Base-by-base conservation (phyloP, 2,797 vertebrate species). In the Pseudocheirus occidentalis region DNA sequence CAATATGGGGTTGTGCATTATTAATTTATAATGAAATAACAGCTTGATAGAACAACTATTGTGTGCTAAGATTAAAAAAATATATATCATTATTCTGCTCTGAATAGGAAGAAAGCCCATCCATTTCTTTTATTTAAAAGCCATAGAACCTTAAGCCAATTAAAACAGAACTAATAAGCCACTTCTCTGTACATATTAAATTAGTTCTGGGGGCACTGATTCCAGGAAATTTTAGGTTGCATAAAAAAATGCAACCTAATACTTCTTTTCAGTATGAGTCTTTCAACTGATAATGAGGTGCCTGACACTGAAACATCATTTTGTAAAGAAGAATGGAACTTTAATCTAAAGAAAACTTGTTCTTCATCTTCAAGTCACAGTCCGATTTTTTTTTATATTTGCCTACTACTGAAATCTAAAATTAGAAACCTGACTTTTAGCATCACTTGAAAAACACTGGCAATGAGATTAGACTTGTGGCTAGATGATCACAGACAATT, bases 111-210 rank as follows among this genome's bases (percentile, higher is more conserved):
- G 94, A 95, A 98, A 98, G 66, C 58, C 91, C 53, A 66, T 95
- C 59, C 92, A 94, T 98, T 97, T 96, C 95, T 97, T 97, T 98
- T 98, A 98, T 97, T 98, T 97, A 96, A 97, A 97, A 96, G 96
- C 94, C 95, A 98, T 97, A 98, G 96, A 93, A 0, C 0, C n/a
- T 62, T 90, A 95, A 92, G 55, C 91, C 95, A 97, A 96, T 62
- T 97, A 96, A 98, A 95, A 89, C 27, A 95, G 54, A 96, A 93
- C 91, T 93, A 95, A 96, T 54, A 96, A 97, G 94, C 89, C 92
- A 0, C 57, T 93, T 58, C 62, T 55, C 5, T 90, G 28, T 95
- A 92, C 94, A 90, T 29, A 95, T 66, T n/a, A 29, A 93, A 92
- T n/a, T 93, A 93, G 95, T 57, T 0, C 56, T n/a, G 12, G 18